phyloP scores from a whole-genome alignment of 2,888 invertebrate genomes.

The Drosophila longiperda region DNA sequence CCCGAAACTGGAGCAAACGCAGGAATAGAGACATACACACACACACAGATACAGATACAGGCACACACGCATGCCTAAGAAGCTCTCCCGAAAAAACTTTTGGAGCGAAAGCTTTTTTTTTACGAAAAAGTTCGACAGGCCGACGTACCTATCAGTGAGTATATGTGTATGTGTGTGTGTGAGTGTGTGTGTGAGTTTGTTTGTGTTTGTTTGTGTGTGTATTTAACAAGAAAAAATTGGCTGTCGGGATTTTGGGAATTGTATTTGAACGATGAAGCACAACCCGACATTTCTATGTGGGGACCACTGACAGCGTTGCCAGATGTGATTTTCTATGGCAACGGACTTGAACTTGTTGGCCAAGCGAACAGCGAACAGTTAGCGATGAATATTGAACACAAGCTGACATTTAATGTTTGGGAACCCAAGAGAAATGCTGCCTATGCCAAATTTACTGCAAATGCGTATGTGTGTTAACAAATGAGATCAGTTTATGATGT shows the following conservation, averaged over 20 bases:
- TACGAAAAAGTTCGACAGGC: conserved; percentile 59
- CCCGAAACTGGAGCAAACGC: conserved; percentile 72
- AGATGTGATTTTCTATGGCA: conserved; percentile 55
- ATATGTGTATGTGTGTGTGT: conserved; percentile 18
- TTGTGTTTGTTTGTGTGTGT: conserved; percentile 31
- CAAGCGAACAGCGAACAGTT: background rate
- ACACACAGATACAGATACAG: conserved; percentile 4
- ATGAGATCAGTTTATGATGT: too few relatives aligned
- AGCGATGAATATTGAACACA: conserved; percentile 17
- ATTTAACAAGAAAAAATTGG: conserved; percentile 69
- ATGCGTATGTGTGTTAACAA: conserved; percentile 10
- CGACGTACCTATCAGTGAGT: conserved; percentile 40
- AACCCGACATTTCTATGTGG: background rate
- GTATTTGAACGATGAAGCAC: conserved; percentile 50
- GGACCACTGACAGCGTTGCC: conserved; percentile 62
- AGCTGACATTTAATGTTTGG: conserved; percentile 6
- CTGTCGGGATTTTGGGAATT: conserved; percentile 72
- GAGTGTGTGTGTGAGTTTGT: background rate
- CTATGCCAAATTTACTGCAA: background rate
- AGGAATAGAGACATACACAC: conserved; percentile 40
- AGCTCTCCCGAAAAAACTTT: conserved; percentile 53
- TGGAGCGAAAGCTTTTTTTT: conserved; percentile 75
- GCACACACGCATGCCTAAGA: conserved; percentile 22
- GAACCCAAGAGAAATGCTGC: background rate
- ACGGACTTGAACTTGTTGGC: conserved; percentile 69